A percentile compares a stretch with the other conserved stretches of the same genome.
Conservation (phyloP, 30 jellyfish, hydroid and myxozoan species). For the Cassiopea xamachana region DNA sequence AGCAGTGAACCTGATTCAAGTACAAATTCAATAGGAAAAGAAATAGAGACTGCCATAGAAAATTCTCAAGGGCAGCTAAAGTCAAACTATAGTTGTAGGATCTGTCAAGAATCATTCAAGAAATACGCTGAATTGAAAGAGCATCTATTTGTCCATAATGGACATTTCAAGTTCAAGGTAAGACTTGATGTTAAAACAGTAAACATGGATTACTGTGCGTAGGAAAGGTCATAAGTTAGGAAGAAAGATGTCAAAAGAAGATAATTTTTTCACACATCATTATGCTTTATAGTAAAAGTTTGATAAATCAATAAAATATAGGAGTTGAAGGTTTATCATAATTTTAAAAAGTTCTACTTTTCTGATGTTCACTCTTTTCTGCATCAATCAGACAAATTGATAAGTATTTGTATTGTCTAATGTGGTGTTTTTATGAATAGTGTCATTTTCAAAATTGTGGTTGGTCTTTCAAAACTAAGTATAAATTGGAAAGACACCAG, state of each 20-base stretch:
- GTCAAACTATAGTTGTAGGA: not conserved
- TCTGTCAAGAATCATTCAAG: constrained; percentile 17
- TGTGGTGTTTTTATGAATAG: not conserved
- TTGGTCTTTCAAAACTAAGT: constrained; percentile 65
- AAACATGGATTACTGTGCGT: too few species aligned
- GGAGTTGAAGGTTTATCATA: too few species aligned
- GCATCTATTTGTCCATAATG: constrained; percentile 52
- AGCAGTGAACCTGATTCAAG: not conserved
- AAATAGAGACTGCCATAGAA: not conserved
- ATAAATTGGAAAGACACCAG: constrained; percentile 54
- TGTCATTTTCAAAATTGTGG: constrained; percentile 57
- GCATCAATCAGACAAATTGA: too few species aligned
- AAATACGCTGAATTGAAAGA: constrained; percentile 27
- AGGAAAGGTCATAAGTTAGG: too few species aligned
- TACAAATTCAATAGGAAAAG: not conserved
- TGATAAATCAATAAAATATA: too few species aligned
- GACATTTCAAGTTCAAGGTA: constrained; percentile 54
- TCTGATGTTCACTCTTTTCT: too few species aligned
- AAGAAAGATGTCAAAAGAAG: too few species aligned
- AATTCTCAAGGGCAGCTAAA: not conserved
- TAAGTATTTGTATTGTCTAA: not conserved
- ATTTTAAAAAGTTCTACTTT: too few species aligned
- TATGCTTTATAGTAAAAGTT: too few species aligned
- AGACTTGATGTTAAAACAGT: not conserved
- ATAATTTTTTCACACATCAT: too few species aligned